Percentiles rank a stretch among this genome's conserved stretches.
Evolutionary conservation across 2,797 vertebrate genomes (phyloP).

Genomic region (Sebastes diploproa): DNA sequence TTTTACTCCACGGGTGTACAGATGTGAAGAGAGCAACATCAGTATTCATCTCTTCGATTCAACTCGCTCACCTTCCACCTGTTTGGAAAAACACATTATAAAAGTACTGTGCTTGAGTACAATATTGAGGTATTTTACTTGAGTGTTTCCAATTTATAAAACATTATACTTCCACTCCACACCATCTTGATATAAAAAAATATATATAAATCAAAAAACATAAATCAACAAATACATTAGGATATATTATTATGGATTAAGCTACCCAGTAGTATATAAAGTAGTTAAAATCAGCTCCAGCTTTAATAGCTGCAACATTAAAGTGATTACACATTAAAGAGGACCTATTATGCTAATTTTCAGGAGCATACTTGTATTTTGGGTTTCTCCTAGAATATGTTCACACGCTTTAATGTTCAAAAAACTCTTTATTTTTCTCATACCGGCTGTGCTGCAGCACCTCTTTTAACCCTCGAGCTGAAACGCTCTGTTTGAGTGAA

Average conservation of each 20-base stretch:
- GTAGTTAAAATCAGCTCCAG: neutral
- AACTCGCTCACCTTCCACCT: conserved; percentile 5
- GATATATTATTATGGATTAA: neutral
- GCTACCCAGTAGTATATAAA: neutral
- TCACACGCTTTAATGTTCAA: too few species aligned
- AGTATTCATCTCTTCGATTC: conserved; percentile 42
- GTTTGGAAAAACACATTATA: neutral
- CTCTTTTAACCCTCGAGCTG: too few species aligned
- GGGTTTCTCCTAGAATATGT: too few species aligned
- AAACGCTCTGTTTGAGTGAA: too few species aligned
- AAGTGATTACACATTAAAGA: neutral
- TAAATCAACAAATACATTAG: neutral
- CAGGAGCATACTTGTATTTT: too few species aligned
- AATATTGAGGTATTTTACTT: neutral
- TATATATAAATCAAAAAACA: too few species aligned
- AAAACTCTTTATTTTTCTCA: too few species aligned
- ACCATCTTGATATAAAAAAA: too few species aligned
- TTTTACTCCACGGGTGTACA: conserved; percentile 30
- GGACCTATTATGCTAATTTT: too few species aligned
- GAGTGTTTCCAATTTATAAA: neutral
- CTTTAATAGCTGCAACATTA: neutral
- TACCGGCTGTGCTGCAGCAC: too few species aligned
- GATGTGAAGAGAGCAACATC: conserved; percentile 30
- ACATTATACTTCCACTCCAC: neutral
- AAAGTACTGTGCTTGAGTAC: neutral